A percentile compares a stretch with the other conserved stretches of the same genome.
Conservation (phyloP, 2,113 vertebrate genomes). For the Cacatua alba region DNA sequence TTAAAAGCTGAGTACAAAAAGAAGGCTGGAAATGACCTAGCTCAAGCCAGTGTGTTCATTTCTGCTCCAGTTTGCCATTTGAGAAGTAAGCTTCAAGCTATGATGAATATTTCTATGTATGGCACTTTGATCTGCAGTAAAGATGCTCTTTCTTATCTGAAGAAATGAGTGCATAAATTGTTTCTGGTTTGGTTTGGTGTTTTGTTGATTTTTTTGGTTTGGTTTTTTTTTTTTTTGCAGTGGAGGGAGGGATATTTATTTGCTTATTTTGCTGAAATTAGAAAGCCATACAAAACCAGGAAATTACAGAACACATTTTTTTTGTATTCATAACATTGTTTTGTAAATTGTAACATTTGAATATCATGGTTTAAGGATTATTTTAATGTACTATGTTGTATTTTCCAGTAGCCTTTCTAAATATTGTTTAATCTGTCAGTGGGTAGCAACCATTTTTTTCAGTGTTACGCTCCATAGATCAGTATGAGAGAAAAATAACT, state of each 20-base stretch:
- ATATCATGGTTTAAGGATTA: background rate
- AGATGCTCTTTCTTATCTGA: slow-evolving; percentile 49
- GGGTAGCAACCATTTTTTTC: background rate
- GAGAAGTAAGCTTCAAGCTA: slow-evolving; percentile 72
- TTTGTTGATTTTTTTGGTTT: background rate
- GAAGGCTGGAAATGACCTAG: slow-evolving; percentile 92
- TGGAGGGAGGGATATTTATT: background rate
- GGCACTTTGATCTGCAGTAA: slow-evolving; percentile 53
- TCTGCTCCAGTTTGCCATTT: slow-evolving; percentile 85
- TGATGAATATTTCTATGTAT: slow-evolving; percentile 48
- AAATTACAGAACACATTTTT: background rate
- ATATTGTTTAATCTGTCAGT: background rate
- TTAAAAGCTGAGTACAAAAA: slow-evolving; percentile 83
- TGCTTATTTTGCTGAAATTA: background rate
- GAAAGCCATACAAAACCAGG: background rate
- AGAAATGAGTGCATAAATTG: slow-evolving; percentile 25
- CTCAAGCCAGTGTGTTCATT: slow-evolving; percentile 77
- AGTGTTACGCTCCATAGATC: background rate
- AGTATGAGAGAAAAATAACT: background rate
- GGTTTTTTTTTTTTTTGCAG: background rate
- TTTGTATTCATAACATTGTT: background rate
- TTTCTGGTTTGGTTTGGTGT: background rate
- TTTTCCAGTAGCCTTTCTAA: background rate
- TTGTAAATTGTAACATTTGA: background rate
- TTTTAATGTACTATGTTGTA: background rate